Base-by-base conservation (phyloP, 1,140 invertebrate species). In the Pristionchus pacificus region DNA sequence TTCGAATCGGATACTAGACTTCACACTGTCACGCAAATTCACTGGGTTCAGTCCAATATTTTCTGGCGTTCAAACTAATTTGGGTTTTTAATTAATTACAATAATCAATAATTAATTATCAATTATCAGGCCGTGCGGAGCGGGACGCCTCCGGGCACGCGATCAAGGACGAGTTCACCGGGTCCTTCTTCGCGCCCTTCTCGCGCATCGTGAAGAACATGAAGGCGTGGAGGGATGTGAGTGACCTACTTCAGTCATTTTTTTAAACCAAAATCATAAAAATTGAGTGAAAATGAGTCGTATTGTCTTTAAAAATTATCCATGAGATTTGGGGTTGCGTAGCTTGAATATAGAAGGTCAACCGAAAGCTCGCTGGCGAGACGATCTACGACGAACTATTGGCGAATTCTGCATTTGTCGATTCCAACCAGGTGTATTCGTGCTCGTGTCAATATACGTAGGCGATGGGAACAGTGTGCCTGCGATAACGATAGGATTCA, bases 161-260 rank as follows among this genome's bases (percentile, higher is more conserved):
- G 10, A 74, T 82, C 29, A 29, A 49, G 25, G 80, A 80, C 57
- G 64, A 75, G 33, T 78, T 71, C 68, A 66, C 60, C 29, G 78
- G 78, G 10, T 60, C 32, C 14, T 57, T 67, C 30, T 63, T 80
- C 15, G 80, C 80, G 2, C 69, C 72, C 2, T 73, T 81, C 61
- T 81, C 75, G 29, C 61, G 80, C n/a, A 74, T 84, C 49, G 25
- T 60, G 25, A 75, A 83, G 32, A 72, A 68, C 27, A 68, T 84
- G 33, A 38, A 70, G 19, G 30, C 31, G 24, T 83, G 82, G 80
- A 60, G 33, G 60, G 77, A 76, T 29, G 80, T 80, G 38, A 74
- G 70, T 71, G 24, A n/a, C n/a, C n/a, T n/a, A n/a, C n/a, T n/a
- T n/a, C n/a, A n/a, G n/a, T n/a, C 29, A 15, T 63, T 60, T 28